Evolutionary conservation across 2,797 vertebrate genomes (phyloP).

Genomic region (Chlorospingus flavigularis): DNA sequence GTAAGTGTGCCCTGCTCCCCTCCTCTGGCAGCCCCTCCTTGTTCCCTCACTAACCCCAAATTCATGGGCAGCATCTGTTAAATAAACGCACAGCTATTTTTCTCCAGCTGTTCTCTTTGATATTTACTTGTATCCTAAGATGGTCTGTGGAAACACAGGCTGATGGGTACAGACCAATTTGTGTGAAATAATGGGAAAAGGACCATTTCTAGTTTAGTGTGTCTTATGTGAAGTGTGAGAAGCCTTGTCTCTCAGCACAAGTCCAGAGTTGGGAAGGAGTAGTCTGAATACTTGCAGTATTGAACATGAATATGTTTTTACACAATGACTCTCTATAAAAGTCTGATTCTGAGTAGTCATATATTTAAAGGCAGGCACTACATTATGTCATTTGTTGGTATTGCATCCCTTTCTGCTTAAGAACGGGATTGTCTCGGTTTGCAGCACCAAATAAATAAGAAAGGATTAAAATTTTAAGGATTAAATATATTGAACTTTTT

Average conservation of each 20-base stretch:
- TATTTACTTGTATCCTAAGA: background rate
- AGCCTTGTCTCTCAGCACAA: background rate
- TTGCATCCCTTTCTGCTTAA: background rate
- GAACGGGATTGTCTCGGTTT: background rate
- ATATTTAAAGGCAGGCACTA: background rate
- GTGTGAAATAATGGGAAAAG: background rate
- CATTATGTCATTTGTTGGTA: background rate
- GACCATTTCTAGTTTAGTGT: background rate
- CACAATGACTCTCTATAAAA: background rate
- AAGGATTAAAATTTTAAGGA: background rate
- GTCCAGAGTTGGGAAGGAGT: background rate
- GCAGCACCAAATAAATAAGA: background rate
- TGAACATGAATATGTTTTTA: background rate
- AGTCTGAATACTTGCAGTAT: background rate
- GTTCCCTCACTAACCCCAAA: background rate
- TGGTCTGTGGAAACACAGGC: background rate
- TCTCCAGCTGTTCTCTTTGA: background rate
- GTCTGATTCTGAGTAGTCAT: background rate
- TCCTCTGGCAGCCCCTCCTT: background rate
- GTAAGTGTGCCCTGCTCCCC: background rate
- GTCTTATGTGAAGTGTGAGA: background rate
- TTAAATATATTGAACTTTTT: background rate
- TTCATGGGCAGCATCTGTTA: background rate
- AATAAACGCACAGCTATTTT: background rate
- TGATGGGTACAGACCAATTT: fast-evolving